phyloP scores from a whole-genome alignment of 2,797 vertebrate species.

The Chelonia mydas region DNA sequence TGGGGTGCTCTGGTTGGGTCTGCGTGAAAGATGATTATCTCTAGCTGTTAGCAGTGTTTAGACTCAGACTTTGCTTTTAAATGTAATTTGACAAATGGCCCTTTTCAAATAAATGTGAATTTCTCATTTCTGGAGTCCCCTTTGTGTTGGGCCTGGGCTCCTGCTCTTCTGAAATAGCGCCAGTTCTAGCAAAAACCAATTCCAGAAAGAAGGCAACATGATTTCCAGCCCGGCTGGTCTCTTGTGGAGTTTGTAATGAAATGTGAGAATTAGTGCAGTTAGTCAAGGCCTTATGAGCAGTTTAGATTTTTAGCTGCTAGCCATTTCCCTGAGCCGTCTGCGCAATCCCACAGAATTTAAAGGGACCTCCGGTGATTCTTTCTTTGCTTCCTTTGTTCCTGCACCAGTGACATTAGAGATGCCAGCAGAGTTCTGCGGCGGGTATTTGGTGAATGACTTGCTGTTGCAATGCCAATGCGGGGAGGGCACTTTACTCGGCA shows the following conservation, averaged over 20 bases:
- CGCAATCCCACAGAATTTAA: not conserved
- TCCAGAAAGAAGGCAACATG: not conserved
- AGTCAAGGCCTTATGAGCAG: not conserved
- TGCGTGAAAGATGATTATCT: not conserved
- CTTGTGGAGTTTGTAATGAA: not conserved
- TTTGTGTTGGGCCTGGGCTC: not conserved
- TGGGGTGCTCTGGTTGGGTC: rapidly evolving
- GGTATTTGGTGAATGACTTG: not conserved
- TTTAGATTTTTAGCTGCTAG: not conserved
- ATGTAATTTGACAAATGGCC: not conserved
- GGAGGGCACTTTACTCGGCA: not conserved
- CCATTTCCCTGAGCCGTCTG: not conserved
- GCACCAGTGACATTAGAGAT: not conserved
- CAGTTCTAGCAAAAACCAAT: not conserved
- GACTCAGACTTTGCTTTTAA: not conserved
- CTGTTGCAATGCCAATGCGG: not conserved
- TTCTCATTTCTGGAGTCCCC: not conserved
- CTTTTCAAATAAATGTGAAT: not conserved
- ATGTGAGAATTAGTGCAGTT: not conserved
- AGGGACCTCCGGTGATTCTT: not conserved
- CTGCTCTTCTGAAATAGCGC: not conserved
- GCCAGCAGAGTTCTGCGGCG: not conserved
- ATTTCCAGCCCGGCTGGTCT: not conserved
- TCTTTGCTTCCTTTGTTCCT: not conserved
- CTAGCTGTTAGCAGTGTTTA: not conserved